These are phyloP conservation scores for Clarias gariepinus DNA, from an alignment of 2,113 vertebrate genomes.

Conservation along the genomic window DNA sequence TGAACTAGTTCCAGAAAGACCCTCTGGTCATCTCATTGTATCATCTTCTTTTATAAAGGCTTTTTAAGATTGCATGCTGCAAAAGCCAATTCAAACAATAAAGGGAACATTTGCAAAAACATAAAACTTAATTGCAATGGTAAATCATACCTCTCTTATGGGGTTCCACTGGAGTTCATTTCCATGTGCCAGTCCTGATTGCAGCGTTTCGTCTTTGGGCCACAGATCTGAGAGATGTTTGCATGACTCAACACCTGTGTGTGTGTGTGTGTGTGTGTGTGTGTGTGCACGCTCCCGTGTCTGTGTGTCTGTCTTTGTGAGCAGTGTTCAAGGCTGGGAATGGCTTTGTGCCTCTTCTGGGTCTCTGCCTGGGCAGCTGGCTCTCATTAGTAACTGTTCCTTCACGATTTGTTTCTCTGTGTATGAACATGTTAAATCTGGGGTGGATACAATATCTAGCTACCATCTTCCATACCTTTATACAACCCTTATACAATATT, in stretches of 20 bases:
- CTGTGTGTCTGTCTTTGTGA: background rate
- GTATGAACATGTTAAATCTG: conserved; percentile 84
- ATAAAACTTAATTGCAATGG: conserved; percentile 56
- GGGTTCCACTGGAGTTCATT: conserved; percentile 44
- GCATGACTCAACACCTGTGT: conserved; percentile 53
- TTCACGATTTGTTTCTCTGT: conserved; percentile 74
- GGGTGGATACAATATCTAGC: conserved; percentile 77
- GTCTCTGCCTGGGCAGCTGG: conserved; percentile 75
- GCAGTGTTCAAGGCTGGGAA: conserved; percentile 36
- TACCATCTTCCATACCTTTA: conserved; percentile 66
- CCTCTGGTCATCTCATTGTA: conserved; percentile 53
- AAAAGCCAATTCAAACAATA: conserved; percentile 50
- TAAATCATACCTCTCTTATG: conserved; percentile 53
- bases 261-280: conserved; percentile 30
- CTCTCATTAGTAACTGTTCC: conserved; percentile 79
- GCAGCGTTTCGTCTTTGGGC: conserved; percentile 33
- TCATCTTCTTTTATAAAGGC: conserved; percentile 51
- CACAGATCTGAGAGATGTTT: conserved; percentile 50
- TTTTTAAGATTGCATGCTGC: conserved; percentile 39
- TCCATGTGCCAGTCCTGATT: conserved; percentile 40
- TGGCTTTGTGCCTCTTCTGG: conserved; percentile 35
- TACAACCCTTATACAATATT: conserved; percentile 62
- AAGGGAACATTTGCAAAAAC: conserved; percentile 45
- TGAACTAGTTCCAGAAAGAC: conserved; percentile 48
- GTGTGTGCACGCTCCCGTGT: conserved; percentile 8